These are phyloP conservation scores for Pseudocheirus occidentalis DNA, from an alignment of 2,797 vertebrate genomes.

Conservation along the genomic window DNA sequence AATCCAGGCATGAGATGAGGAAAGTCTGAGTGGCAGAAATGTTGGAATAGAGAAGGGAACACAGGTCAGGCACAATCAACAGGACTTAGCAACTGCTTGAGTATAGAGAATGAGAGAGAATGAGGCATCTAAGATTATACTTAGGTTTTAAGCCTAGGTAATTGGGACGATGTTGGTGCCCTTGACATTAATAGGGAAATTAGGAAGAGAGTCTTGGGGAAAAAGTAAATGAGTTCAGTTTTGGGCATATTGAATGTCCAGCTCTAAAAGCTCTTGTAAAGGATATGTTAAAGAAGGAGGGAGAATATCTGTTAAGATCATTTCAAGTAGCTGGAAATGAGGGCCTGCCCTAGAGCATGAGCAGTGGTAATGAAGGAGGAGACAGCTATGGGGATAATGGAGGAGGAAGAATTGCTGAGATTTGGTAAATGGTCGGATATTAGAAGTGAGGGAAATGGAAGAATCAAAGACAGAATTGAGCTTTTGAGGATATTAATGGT, in stretches of 20 bases:
- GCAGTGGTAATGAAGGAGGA: not conserved
- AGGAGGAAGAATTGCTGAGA: not conserved
- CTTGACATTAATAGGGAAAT: not conserved
- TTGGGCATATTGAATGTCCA: not conserved
- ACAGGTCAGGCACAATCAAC: no score
- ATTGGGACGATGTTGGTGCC: not conserved
- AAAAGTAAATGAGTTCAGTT: not conserved
- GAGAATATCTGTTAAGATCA: not conserved
- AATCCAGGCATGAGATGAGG: no score
- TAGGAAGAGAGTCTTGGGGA: not conserved
- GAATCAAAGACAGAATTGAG: not conserved
- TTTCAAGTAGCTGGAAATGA: not conserved
- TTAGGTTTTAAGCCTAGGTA: not conserved
- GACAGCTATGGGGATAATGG: not conserved
- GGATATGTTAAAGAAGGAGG: not conserved
- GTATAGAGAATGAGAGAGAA: no score
- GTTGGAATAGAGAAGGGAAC: no score
- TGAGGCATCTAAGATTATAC: no score
- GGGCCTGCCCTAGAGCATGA: not conserved
- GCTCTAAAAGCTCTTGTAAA: not conserved
- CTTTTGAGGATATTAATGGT: not conserved
- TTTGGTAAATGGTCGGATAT: not conserved
- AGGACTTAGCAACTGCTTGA: no score
- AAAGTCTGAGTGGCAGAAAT: no score
- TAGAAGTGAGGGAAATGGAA: not conserved